Percentiles rank a stretch among this genome's conserved stretches.
phyloP scores from a whole-genome alignment of 2,888 invertebrate species.

The Caenorhabditis doughertyi region DNA sequence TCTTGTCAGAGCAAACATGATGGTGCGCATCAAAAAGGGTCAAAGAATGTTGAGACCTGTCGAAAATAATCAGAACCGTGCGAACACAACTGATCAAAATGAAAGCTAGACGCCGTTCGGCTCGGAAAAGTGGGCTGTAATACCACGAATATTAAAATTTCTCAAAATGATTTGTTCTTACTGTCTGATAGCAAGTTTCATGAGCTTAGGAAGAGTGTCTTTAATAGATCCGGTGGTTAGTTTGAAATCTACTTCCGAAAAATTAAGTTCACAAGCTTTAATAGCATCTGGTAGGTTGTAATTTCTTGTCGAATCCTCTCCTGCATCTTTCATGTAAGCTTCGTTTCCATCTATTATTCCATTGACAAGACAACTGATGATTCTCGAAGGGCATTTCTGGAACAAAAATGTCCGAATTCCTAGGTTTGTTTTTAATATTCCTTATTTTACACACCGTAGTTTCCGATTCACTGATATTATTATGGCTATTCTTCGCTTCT shows the following conservation, averaged over 20 bases:
- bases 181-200: conserved; percentile 44
- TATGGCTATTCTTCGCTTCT: neutral
- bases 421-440: neutral
- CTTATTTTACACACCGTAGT: neutral
- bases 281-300: conserved; percentile 67
- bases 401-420: neutral
- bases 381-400: conserved; percentile 39
- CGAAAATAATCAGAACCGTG: conserved; percentile 59
- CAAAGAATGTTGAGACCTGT: conserved; percentile 40
- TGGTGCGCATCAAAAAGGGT: conserved; percentile 65
- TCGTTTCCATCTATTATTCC: conserved; percentile 66
- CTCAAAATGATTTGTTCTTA: neutral
- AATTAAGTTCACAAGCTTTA: conserved; percentile 51
- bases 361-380: conserved; percentile 47
- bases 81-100: conserved; percentile 64
- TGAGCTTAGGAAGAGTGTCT: conserved; percentile 43
- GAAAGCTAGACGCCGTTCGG: conserved; percentile 40
- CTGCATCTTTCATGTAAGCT: conserved; percentile 53
- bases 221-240: conserved; percentile 37
- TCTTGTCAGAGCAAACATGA: conserved; percentile 43
- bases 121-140: conserved; percentile 42
- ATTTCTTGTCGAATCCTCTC: conserved; percentile 43
- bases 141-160: no score
- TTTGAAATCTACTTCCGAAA: conserved; percentile 60
- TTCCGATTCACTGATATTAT: neutral